Evolutionary conservation across 2,888 invertebrate genomes (phyloP).

Genomic region (Philaethria dido): DNA sequence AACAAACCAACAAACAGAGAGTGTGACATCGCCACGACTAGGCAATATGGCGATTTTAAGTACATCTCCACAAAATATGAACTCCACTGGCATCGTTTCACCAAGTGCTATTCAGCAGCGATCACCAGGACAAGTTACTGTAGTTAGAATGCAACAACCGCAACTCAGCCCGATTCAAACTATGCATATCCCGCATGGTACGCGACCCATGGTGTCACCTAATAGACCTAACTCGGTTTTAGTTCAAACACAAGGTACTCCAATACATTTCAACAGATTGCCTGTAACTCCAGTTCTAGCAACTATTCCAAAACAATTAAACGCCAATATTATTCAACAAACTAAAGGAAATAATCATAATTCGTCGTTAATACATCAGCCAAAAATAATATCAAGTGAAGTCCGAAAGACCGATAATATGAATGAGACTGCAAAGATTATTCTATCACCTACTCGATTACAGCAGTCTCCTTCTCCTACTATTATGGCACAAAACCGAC

Average conservation of each 20-base stretch:
- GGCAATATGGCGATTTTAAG: conserved; percentile 72
- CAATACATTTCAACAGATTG: conserved; percentile 80
- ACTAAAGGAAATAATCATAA: conserved; percentile 62
- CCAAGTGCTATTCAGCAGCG: conserved; percentile 71
- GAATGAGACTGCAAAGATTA: conserved; percentile 69
- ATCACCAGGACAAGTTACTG: conserved; percentile 77
- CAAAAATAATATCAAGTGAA: conserved; percentile 69
- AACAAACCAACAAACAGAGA: conserved; percentile 64
- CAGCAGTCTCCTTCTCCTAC: conserved; percentile 69
- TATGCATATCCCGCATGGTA: conserved; percentile 68
- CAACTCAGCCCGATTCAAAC: conserved; percentile 75
- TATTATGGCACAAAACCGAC: conserved; percentile 74
- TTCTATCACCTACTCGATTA: conserved; percentile 69
- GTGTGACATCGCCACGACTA: conserved; percentile 68
- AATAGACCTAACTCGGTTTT: conserved; percentile 75
- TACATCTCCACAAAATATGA: conserved; percentile 67
- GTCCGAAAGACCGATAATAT: conserved; percentile 62
- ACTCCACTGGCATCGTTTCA: conserved; percentile 65
- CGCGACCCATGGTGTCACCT: conserved; percentile 74
- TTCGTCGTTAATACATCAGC: conserved; percentile 62
- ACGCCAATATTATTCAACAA: conserved; percentile 73
- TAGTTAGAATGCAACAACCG: conserved; percentile 80
- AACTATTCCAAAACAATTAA: conserved; percentile 83
- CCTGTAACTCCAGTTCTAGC: conserved; percentile 84
- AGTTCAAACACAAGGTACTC: conserved; percentile 74